Conservation (phyloP, 1,140 invertebrate species). For the Apocrypta bakeri region DNA sequence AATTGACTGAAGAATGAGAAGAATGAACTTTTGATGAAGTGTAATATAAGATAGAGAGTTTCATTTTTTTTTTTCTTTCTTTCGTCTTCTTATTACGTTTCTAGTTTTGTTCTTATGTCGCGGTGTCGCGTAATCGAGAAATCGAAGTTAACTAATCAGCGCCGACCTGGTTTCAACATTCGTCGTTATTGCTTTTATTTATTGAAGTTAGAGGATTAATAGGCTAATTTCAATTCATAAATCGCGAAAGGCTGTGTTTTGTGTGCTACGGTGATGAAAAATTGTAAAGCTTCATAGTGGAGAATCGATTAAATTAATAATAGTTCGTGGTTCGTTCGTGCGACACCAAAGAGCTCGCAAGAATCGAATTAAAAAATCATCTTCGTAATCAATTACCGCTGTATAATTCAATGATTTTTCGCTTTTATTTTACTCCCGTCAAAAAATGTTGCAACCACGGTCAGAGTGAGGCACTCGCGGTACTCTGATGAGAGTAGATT, state of each 20-base stretch:
- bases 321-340: background rate
- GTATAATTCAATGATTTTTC: slow-evolving; percentile 8
- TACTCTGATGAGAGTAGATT: background rate
- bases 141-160: slow-evolving; percentile 15
- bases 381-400: background rate
- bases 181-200: background rate
- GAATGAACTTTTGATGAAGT: slow-evolving; percentile 17
- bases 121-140: slow-evolving; percentile 29
- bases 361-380: background rate
- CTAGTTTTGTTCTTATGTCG: slow-evolving; percentile 46
- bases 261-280: background rate
- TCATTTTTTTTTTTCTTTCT: slow-evolving; percentile 67
- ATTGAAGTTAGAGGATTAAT: slow-evolving; percentile 4
- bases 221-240: slow-evolving; percentile 6
- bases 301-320: background rate
- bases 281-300: background rate
- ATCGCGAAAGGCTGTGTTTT: slow-evolving; percentile 23
- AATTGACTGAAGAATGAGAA: slow-evolving; percentile 63
- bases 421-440: slow-evolving; percentile 31
- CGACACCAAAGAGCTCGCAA: background rate
- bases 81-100: slow-evolving; percentile 48
- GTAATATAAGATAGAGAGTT: slow-evolving; percentile 41
- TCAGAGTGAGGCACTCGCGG: slow-evolving; percentile 13
- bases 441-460: slow-evolving; percentile 28
- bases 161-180: slow-evolving; percentile 5